phyloP scores from a whole-genome alignment of 2,888 invertebrate species.

The Lumbricus terrestris region DNA sequence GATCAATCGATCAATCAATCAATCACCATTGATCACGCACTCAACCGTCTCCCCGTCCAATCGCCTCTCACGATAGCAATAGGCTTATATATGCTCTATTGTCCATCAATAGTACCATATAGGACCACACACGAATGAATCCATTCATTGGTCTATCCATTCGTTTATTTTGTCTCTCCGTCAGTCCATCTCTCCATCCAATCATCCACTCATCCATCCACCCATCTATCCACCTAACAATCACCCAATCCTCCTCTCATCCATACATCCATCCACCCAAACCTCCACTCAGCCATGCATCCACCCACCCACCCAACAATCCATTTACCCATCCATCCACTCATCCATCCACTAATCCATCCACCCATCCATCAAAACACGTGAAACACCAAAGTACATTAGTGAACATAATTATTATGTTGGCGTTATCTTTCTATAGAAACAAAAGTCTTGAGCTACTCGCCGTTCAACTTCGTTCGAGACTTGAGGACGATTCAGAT shows the following conservation, averaged over 20 bases:
- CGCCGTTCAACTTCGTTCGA: neutral
- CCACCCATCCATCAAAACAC: no score
- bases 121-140: no score
- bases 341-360: neutral
- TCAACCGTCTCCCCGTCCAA: neutral
- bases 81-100: no score
- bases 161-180: no score
- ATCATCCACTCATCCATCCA: neutral
- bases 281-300: neutral
- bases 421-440: neutral
- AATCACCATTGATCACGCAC: neutral
- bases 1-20: no score
- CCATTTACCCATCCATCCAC: neutral
- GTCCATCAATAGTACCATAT: no score
- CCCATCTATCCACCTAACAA: neutral
- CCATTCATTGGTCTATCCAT: neutral
- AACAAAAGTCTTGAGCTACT: neutral
- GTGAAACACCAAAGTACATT: neutral
- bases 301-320: no score
- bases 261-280: no score
- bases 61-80: neutral
- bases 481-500: neutral
- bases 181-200: no score
- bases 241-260: no score
- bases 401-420: neutral